Percentiles rank a stretch among this genome's conserved stretches.
phyloP scores from a whole-genome alignment of 1,140 invertebrate species.

The Drosophila parvula region DNA sequence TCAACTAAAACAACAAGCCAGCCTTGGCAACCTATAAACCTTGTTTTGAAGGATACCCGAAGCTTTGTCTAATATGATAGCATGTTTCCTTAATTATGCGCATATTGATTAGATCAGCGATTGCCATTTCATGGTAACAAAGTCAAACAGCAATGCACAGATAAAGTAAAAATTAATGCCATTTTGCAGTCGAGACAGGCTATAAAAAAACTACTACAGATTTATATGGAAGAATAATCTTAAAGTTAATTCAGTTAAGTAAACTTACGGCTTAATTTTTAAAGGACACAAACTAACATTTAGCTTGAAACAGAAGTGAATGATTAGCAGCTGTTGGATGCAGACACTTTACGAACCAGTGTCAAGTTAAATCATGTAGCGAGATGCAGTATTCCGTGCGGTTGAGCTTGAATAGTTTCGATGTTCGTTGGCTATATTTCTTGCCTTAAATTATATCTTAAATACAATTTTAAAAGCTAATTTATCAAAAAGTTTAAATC shows the following conservation, averaged over 20 bases:
- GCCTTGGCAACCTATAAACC: too few species aligned
- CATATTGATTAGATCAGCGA: conserved; percentile 11
- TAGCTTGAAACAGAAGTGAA: too few species aligned
- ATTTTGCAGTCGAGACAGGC: neutral
- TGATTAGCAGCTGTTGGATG: too few species aligned
- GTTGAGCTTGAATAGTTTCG: neutral
- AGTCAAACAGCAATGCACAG: neutral
- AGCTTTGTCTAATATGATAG: neutral
- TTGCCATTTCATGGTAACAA: neutral
- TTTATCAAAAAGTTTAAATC: neutral
- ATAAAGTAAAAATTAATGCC: too few species aligned
- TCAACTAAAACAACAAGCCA: too few species aligned
- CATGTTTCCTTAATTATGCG: conserved; percentile 3
- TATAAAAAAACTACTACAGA: neutral
- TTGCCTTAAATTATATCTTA: too few species aligned
- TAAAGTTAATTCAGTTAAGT: too few species aligned
- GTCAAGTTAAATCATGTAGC: too few species aligned
- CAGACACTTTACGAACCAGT: too few species aligned
- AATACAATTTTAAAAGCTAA: too few species aligned
- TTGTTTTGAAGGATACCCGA: neutral
- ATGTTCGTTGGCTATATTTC: neutral
- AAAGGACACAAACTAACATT: neutral
- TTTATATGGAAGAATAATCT: neutral
- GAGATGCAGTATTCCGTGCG: neutral
- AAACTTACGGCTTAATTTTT: neutral